Evolutionary conservation across 2,113 vertebrate species (phyloP).

Genomic region (Rhinogobius similis): DNA sequence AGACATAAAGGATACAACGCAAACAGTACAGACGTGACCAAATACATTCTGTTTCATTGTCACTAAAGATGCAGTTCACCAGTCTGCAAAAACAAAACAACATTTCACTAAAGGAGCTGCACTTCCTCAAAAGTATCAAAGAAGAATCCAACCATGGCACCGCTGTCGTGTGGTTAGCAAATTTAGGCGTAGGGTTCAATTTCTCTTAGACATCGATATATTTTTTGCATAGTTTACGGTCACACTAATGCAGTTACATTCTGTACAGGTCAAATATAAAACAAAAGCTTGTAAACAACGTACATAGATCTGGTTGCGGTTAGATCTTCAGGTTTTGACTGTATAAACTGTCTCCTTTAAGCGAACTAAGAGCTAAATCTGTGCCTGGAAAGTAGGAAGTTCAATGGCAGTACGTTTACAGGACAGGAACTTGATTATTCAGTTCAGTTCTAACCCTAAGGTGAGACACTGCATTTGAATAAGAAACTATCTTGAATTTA

Average conservation of each 20-base stretch:
- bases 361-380: neutral
- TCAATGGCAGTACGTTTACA: neutral
- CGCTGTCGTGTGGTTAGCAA: conserved; percentile 18
- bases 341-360: too few species aligned
- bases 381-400: neutral
- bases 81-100: conserved; percentile 55
- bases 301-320: conserved; percentile 20
- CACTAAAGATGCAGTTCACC: conserved; percentile 60
- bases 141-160: conserved; percentile 46
- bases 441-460: too few species aligned
- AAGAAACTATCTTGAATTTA: too few species aligned
- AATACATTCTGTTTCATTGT: conserved; percentile 74
- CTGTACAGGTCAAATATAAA: conserved; percentile 56
- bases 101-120: conserved; percentile 56
- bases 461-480: too few species aligned
- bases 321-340: conserved; percentile 5
- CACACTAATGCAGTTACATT: conserved; percentile 63
- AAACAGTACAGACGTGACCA: conserved; percentile 54
- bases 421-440: neutral
- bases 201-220: conserved; percentile 39
- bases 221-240: conserved; percentile 75
- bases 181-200: conserved; percentile 31
- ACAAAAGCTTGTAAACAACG: conserved; percentile 60
- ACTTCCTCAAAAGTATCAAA: conserved; percentile 21
- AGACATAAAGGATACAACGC: conserved; percentile 19